Percentiles rank a stretch among this genome's conserved stretches.
Evolutionary conservation across 2,888 invertebrate genomes (phyloP).

Genomic region (Nomada flava): DNA sequence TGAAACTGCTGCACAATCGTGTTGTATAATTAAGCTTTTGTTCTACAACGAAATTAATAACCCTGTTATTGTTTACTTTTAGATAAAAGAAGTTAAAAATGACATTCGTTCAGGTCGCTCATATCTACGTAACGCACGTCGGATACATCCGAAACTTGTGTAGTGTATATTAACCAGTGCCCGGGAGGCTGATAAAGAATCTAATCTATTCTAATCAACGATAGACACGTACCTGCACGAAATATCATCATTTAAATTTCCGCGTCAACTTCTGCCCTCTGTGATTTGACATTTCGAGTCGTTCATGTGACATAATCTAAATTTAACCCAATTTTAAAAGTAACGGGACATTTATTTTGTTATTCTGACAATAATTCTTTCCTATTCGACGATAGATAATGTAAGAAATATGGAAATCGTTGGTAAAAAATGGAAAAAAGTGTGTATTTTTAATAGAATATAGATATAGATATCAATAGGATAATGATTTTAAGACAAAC

Average conservation of each 20-base stretch:
- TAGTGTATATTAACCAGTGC: not conserved
- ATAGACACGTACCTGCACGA: conserved; percentile 9
- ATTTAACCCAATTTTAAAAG: conserved; percentile 32
- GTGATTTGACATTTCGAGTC: not conserved
- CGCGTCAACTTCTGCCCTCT: conserved; percentile 20
- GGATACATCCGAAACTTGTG: too few species aligned
- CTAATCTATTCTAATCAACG: conserved; percentile 57
- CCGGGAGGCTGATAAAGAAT: conserved; percentile 45
- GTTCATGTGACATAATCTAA: not conserved
- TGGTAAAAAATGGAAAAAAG: not conserved
- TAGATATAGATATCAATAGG: not conserved
- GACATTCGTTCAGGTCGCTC: not conserved
- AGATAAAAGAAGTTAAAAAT: not conserved
- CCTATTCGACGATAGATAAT: not conserved
- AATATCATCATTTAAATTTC: conserved; percentile 46
- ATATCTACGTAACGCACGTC: not conserved
- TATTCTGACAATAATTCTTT: not conserved
- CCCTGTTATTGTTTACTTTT: not conserved
- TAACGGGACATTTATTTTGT: not conserved
- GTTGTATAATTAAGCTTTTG: not conserved
- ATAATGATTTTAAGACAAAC: not conserved
- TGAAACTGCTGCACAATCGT: not conserved
- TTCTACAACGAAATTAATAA: not conserved
- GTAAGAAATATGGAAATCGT: too few species aligned
- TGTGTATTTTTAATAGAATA: not conserved